These are phyloP conservation scores for Strigamia maritima DNA, from an alignment of 2,888 invertebrate species.

Conservation along the genomic window DNA sequence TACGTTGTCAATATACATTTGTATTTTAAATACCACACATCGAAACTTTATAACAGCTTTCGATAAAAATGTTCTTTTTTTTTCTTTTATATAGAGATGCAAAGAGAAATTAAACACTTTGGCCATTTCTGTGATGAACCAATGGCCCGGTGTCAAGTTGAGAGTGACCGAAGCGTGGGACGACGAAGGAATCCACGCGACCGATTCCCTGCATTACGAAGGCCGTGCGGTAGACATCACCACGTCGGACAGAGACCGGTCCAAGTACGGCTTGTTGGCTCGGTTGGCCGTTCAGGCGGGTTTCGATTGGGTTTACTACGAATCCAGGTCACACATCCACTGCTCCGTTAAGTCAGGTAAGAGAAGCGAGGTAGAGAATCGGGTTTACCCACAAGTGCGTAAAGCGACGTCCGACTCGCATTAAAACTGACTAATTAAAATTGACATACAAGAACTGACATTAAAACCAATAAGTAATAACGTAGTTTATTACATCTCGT, in stretches of 20 bases:
- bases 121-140: constrained; percentile 95
- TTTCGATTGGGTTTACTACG: constrained; percentile 98
- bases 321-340: constrained; percentile 90
- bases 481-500: too few relatives aligned
- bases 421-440: too few relatives aligned
- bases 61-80: too few relatives aligned
- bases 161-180: constrained; percentile 96
- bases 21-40: too few relatives aligned
- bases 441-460: too few relatives aligned
- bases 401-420: too few relatives aligned
- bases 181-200: constrained; percentile 71
- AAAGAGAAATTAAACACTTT: constrained; percentile 91
- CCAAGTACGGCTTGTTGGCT: constrained; percentile 94
- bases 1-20: too few relatives aligned
- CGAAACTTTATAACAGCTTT: too few relatives aligned
- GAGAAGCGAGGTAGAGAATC: too few relatives aligned
- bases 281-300: constrained; percentile 93
- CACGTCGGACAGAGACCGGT: constrained; percentile 85
- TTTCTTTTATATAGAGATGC: too few relatives aligned
- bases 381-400: too few relatives aligned
- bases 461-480: too few relatives aligned
- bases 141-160: constrained; percentile 92
- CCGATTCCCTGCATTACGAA: constrained; percentile 90
- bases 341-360: constrained; percentile 97
- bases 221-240: constrained; percentile 94